A percentile compares a stretch with the other conserved stretches of the same genome.
Conservation (phyloP, 2,797 vertebrate genomes). For the Hapalemur alaotrensis region DNA sequence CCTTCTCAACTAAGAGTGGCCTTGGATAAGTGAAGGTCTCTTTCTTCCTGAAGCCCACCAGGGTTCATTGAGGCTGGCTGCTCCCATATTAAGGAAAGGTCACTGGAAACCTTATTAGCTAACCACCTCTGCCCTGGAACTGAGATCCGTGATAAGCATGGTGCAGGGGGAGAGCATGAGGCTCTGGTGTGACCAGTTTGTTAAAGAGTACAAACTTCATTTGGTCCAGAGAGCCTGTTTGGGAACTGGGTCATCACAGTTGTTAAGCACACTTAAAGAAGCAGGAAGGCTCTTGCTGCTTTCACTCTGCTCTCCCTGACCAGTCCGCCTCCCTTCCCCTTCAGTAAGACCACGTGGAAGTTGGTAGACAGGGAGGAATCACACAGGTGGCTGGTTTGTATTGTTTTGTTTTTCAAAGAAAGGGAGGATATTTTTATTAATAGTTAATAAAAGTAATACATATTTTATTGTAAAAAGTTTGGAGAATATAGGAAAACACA, state of each 20-base stretch:
- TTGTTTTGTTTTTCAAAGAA: neutral
- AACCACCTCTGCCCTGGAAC: neutral
- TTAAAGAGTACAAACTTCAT: neutral
- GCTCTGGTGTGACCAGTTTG: neutral
- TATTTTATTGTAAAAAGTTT: conserved; percentile 42
- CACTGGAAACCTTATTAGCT: conserved; percentile 17
- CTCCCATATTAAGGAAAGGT: conserved; percentile 14
- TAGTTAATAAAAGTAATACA: neutral
- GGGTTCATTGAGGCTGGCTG: neutral
- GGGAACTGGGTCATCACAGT: neutral
- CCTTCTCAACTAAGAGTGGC: neutral
- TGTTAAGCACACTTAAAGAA: neutral
- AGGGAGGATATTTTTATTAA: neutral
- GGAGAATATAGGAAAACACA: conserved; percentile 16
- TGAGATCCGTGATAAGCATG: neutral
- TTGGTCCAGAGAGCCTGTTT: neutral
- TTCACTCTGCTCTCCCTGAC: neutral
- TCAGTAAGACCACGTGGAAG: neutral
- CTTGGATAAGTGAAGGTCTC: neutral
- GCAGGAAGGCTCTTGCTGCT: neutral
- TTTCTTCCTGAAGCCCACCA: neutral
- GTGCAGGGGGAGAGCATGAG: neutral
- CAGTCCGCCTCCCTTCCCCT: neutral
- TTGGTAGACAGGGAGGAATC: neutral
- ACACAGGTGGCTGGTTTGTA: neutral